Evolutionary conservation across 2,888 invertebrate genomes (phyloP).

Genomic region (Tipula helvola): DNA sequence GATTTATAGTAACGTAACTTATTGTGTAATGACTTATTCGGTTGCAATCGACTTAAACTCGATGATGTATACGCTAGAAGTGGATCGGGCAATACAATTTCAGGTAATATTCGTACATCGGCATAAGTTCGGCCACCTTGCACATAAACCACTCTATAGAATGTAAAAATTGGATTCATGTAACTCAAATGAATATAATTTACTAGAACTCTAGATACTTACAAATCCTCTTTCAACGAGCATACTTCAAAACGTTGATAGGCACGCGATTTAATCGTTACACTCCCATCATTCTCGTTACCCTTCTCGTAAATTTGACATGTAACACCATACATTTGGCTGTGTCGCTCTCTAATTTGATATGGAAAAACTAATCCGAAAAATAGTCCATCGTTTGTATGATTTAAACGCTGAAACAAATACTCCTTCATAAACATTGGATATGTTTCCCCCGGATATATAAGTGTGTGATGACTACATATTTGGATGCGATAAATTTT

Average conservation of each 20-base stretch:
- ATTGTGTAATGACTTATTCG: slow-evolving; percentile 28
- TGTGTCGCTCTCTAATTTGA: slow-evolving; percentile 12
- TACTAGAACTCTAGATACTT: not conserved
- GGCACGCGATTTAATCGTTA: slow-evolving; percentile 61
- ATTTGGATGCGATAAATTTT: slow-evolving; percentile 42
- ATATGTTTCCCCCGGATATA: slow-evolving; percentile 69
- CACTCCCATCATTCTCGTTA: slow-evolving; percentile 23
- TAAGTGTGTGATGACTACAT: slow-evolving; percentile 45
- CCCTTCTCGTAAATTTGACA: slow-evolving; percentile 35
- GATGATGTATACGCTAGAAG: slow-evolving; percentile 37
- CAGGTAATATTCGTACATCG: slow-evolving; percentile 54
- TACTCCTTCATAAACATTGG: slow-evolving; percentile 49
- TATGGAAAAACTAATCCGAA: slow-evolving; percentile 32
- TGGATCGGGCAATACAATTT: slow-evolving; percentile 46
- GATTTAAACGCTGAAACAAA: slow-evolving; percentile 25
- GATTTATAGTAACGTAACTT: slow-evolving; percentile 35
- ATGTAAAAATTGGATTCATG: not conserved
- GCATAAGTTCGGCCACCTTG: slow-evolving; percentile 33
- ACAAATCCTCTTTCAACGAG: slow-evolving; percentile 15
- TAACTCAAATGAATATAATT: not conserved
- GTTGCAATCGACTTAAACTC: slow-evolving; percentile 36
- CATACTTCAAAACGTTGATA: slow-evolving; percentile 59
- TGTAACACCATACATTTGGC: slow-evolving; percentile 29
- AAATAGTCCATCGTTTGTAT: slow-evolving; percentile 28
- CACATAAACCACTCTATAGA: not conserved